Percentiles rank a stretch among this genome's conserved stretches.
Evolutionary conservation across 1,140 invertebrate genomes (phyloP).

Genomic region (Mactra quadrangularis): DNA sequence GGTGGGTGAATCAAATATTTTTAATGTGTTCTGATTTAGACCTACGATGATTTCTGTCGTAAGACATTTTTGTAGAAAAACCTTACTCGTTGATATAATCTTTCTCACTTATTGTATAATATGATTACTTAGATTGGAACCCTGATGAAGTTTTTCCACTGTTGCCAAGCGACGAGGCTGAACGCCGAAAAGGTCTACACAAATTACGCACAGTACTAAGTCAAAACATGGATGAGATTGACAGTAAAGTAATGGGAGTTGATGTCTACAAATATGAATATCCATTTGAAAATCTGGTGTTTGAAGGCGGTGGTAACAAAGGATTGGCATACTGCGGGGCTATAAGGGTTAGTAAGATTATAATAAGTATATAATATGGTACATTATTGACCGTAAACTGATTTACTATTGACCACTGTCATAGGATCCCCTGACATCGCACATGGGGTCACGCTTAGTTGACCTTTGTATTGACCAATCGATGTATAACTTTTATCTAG

Average conservation of each 20-base stretch:
- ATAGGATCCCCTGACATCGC: too few relatives aligned
- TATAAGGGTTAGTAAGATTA: conserved; percentile 62
- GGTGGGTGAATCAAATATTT: too few relatives aligned
- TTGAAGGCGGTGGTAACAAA: conserved; percentile 74
- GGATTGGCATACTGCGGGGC: conserved; percentile 72
- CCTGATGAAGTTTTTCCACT: conserved; percentile 27
- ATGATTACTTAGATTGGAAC: conserved; percentile 26
- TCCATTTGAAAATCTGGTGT: conserved; percentile 72
- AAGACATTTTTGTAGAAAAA: too few relatives aligned
- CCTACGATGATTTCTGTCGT: too few relatives aligned
- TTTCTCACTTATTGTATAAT: too few relatives aligned
- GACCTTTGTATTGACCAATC: too few relatives aligned
- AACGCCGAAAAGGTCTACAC: conserved; percentile 16
- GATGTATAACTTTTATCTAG: too few relatives aligned
- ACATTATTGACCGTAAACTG: too few relatives aligned
- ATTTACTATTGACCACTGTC: too few relatives aligned
- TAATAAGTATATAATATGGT: background rate
- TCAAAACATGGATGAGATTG: conserved; percentile 48
- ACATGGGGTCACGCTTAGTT: too few relatives aligned
- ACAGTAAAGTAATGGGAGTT: conserved; percentile 51
- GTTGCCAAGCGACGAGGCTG: conserved; percentile 17
- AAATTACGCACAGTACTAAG: background rate
- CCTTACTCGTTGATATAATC: too few relatives aligned
- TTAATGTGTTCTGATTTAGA: too few relatives aligned
- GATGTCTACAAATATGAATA: conserved; percentile 68